phyloP scores from a whole-genome alignment of 2,888 invertebrate species.

The Anthophora plumipes region DNA sequence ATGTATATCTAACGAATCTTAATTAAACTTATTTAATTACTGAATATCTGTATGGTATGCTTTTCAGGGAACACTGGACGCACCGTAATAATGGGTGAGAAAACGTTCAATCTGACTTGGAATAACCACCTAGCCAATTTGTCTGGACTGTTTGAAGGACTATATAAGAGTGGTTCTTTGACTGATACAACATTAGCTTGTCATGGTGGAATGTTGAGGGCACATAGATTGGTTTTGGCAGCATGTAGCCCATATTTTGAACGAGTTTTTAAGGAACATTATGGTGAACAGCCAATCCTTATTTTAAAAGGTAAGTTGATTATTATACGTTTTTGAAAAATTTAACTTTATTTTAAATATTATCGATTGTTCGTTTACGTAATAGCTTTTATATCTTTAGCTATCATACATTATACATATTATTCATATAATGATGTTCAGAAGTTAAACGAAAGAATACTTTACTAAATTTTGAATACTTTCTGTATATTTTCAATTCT shows the following conservation, averaged over 20 bases:
- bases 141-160: constrained; percentile 89
- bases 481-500: no score
- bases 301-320: constrained; percentile 86
- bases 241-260: constrained; percentile 92
- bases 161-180: constrained; percentile 89
- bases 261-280: constrained; percentile 90
- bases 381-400: no score
- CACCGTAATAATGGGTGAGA: constrained; percentile 85
- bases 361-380: no score
- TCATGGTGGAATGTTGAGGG: constrained; percentile 89
- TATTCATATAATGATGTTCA: no score
- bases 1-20: neutral
- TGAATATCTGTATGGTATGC: neutral
- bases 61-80: constrained; percentile 11
- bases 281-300: constrained; percentile 90
- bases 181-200: constrained; percentile 90
- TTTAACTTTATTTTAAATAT: neutral
- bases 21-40: neutral
- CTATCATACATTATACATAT: no score
- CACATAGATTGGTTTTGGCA: constrained; percentile 90
- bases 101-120: constrained; percentile 90
- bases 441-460: no score
- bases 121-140: constrained; percentile 91
- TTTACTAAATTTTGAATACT: neutral
- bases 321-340: neutral